Evolutionary conservation across 2,113 vertebrate species (phyloP).

Genomic region (Stigmatopora nigra): DNA sequence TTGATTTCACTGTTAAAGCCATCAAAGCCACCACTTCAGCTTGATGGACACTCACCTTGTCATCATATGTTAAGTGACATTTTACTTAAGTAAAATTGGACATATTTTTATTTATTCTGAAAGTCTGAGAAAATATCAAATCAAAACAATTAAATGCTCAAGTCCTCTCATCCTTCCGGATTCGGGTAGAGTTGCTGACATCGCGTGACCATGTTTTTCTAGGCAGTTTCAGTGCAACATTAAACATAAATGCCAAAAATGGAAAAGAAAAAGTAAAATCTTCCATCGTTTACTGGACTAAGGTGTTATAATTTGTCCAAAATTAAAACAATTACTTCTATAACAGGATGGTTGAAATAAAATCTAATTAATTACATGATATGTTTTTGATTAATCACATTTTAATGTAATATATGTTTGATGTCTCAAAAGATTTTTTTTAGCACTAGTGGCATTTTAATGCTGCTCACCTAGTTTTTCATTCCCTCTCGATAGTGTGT

Average conservation of each 20-base stretch:
- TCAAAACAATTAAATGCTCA: neutral
- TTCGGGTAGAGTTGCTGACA: neutral
- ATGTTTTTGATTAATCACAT: no score
- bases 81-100: conserved; percentile 11
- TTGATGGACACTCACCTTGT: neutral
- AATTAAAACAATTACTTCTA: no score
- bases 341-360: no score
- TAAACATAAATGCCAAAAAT: neutral
- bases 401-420: no score
- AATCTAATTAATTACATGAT: no score
- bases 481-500: no score
- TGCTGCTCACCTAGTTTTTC: no score
- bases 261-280: neutral
- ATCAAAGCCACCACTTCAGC: conserved; percentile 58
- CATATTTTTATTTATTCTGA: neutral
- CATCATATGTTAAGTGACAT: neutral
- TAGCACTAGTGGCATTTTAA: no score
- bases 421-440: no score
- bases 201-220: neutral
- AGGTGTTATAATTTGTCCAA: no score
- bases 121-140: neutral
- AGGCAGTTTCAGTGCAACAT: no score
- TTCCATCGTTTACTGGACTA: no score
- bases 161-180: neutral
- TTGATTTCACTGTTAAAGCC: conserved; percentile 54